Evolutionary conservation across 2,888 invertebrate species (phyloP).

Genomic region (Nemotelus pantherinus): DNA sequence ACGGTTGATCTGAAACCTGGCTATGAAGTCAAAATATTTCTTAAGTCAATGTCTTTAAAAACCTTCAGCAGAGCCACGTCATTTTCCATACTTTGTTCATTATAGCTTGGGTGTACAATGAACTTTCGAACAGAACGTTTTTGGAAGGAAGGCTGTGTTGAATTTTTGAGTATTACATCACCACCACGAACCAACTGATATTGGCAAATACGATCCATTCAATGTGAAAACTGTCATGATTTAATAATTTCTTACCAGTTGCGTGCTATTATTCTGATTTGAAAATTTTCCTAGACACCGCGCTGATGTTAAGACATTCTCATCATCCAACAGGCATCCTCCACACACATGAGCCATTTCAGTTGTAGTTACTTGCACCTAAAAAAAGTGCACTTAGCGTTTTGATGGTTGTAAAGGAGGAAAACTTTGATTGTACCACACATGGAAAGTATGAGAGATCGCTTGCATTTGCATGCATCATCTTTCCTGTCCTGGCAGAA

Average conservation of each 20-base stretch:
- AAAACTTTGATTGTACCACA: background rate
- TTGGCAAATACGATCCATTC: too few species aligned
- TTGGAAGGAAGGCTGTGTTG: conserved; percentile 12
- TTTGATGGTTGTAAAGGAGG: background rate
- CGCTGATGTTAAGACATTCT: conserved; percentile 23
- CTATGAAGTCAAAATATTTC: background rate
- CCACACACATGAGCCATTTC: conserved; percentile 22
- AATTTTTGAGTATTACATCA: background rate
- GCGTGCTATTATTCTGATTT: background rate
- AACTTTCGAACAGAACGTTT: conserved; percentile 10
- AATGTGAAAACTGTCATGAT: background rate
- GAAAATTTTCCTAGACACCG: background rate
- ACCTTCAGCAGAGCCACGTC: conserved; percentile 23
- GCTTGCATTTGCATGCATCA: background rate
- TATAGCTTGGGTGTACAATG: conserved; percentile 22
- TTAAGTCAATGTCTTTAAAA: background rate
- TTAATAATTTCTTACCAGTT: conserved; percentile 4
- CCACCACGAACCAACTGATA: conserved; percentile 24
- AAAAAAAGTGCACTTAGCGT: background rate
- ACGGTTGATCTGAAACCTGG: background rate
- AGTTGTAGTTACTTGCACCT: conserved; percentile 14
- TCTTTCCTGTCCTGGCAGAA: background rate
- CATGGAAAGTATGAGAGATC: conserved; percentile 25
- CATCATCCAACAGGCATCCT: conserved; percentile 21
- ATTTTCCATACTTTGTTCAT: conserved; percentile 21